These are phyloP conservation scores for Plemyria rubiginata DNA, from an alignment of 2,888 invertebrate species.

Conservation along the genomic window DNA sequence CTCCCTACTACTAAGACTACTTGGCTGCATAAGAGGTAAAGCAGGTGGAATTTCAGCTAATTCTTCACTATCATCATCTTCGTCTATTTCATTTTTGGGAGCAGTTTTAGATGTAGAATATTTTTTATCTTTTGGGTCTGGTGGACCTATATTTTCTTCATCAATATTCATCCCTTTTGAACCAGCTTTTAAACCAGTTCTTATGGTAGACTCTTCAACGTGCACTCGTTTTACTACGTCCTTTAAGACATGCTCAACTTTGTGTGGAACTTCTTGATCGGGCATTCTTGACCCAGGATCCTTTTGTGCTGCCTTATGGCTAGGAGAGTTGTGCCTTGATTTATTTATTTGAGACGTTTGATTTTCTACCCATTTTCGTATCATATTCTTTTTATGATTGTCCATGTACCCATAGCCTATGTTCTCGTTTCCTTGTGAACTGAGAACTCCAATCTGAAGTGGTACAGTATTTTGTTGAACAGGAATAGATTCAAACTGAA, in stretches of 20 bases:
- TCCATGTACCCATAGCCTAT: conserved; percentile 95
- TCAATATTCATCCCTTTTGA: conserved; percentile 79
- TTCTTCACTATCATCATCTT: conserved; percentile 92
- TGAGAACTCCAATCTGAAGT: conserved; percentile 73
- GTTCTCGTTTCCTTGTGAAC: conserved; percentile 77
- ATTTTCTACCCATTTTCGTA: conserved; percentile 96
- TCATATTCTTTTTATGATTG: conserved; percentile 96
- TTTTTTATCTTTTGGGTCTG: conserved; percentile 66
- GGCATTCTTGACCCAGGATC: conserved; percentile 57
- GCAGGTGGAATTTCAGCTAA: conserved; percentile 93
- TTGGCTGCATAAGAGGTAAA: conserved; percentile 90
- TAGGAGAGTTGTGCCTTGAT: conserved; percentile 84
- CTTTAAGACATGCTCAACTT: conserved; percentile 78
- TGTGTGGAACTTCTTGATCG: conserved; percentile 62
- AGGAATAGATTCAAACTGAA: conserved; percentile 82
- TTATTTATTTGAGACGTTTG: conserved; percentile 93
- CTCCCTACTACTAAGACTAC: conserved; percentile 89
- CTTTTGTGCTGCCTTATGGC: conserved; percentile 67
- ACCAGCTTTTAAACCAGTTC: conserved; percentile 85
- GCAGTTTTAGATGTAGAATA: conserved; percentile 59
- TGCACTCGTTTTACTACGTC: conserved; percentile 83
- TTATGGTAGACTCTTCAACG: conserved; percentile 86
- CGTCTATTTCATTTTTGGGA: conserved; percentile 83
- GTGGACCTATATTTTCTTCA: conserved; percentile 76
- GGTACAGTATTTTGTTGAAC: conserved; percentile 83